A percentile compares a stretch with the other conserved stretches of the same genome.
Evolutionary conservation across 2,888 invertebrate species (phyloP).

Genomic region (Gymnosoma rotundatum): DNA sequence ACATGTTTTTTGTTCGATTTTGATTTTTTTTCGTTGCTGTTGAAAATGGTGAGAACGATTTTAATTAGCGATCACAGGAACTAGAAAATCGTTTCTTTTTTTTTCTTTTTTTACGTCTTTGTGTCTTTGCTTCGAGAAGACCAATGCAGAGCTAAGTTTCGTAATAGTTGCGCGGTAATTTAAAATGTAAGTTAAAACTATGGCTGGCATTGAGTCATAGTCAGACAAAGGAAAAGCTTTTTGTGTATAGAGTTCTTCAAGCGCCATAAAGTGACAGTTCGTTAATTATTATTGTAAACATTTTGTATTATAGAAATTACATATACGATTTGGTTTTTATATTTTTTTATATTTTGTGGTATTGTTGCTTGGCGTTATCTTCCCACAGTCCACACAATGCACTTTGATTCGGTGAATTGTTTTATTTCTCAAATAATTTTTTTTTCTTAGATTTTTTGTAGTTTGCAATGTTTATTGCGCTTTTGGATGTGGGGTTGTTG

Average conservation of each 20-base stretch:
- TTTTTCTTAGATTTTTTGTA: constrained; percentile 2
- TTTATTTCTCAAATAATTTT: neutral
- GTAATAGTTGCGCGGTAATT: constrained; percentile 26
- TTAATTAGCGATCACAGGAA: constrained; percentile 71
- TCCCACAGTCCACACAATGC: constrained; percentile 16
- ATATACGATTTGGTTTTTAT: neutral
- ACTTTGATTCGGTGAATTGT: neutral
- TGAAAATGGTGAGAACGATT: constrained; percentile 71
- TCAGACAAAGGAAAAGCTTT: constrained; percentile 51
- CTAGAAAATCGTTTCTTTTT: constrained; percentile 58
- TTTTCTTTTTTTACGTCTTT: neutral
- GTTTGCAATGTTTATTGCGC: too few relatives aligned
- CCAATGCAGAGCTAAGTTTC: constrained; percentile 65
- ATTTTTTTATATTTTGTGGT: neutral
- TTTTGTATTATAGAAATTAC: constrained; percentile 56
- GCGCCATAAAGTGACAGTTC: constrained; percentile 69
- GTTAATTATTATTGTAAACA: constrained; percentile 62
- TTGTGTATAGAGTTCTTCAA: constrained; percentile 27
- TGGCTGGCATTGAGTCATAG: constrained; percentile 22
- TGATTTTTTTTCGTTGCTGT: constrained; percentile 44
- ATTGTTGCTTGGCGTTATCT: neutral
- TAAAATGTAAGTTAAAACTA: constrained; percentile 36
- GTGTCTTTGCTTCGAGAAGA: constrained; percentile 36
- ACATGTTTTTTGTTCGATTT: constrained; percentile 59
- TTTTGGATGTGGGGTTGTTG: too few relatives aligned